phyloP scores from a whole-genome alignment of 2,113 vertebrate genomes.

The Dromas ardeola region DNA sequence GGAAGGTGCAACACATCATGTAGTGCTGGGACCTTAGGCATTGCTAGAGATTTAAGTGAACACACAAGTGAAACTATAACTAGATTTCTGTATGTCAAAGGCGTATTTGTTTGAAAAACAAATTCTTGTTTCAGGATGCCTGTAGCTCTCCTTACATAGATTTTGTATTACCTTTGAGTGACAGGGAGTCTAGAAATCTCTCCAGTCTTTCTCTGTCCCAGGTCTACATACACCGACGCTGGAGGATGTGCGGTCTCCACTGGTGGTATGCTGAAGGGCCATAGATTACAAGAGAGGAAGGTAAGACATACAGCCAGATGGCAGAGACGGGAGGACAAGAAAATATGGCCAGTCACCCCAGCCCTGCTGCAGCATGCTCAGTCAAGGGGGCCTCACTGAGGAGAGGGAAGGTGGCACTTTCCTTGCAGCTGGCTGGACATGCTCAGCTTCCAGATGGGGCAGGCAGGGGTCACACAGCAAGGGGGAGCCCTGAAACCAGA shows the following conservation, averaged over 20 bases:
- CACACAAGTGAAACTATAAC: background rate
- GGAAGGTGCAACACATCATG: background rate
- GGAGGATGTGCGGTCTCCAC: accelerated
- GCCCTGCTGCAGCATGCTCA: background rate
- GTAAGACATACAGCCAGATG: background rate
- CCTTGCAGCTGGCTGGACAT: background rate
- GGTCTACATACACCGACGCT: too few species aligned
- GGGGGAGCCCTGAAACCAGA: background rate
- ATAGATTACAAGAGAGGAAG: background rate
- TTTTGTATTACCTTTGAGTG: background rate
- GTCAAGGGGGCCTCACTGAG: background rate
- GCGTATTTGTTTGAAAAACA: background rate
- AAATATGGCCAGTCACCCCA: background rate
- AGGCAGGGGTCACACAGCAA: background rate
- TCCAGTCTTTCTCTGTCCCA: background rate
- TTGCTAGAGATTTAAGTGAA: background rate
- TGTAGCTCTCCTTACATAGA: background rate
- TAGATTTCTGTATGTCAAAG: background rate
- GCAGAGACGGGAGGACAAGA: background rate
- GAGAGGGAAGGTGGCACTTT: background rate
- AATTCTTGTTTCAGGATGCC: background rate
- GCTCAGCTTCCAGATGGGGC: background rate
- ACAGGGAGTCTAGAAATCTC: background rate
- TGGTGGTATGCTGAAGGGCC: background rate
- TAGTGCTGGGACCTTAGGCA: background rate